Conservation (phyloP, 2,113 vertebrate species). For the Ancistrus triradiatus region DNA sequence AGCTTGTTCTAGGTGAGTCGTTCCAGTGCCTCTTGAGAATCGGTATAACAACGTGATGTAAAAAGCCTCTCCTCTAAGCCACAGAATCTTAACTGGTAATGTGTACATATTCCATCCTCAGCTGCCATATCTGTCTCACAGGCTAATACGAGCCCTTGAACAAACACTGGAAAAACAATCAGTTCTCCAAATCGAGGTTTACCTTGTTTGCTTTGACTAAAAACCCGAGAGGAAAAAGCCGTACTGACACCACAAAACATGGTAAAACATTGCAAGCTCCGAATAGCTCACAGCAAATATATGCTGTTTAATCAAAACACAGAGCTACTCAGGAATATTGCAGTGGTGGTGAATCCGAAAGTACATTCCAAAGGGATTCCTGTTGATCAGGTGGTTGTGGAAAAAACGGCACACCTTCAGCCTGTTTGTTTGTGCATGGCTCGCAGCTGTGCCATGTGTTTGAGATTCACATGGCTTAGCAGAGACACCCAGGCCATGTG, state of each 20-base stretch:
- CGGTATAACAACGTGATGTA: conserved; percentile 43
- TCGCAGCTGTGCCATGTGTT: conserved; percentile 60
- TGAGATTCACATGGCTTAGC: conserved; percentile 67
- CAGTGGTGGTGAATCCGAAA: conserved; percentile 47
- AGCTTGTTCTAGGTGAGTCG: conserved; percentile 12
- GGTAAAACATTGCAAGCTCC: too few species aligned
- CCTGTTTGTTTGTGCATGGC: conserved; percentile 61
- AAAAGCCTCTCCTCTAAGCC: conserved; percentile 34
- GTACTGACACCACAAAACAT: conserved; percentile 38
- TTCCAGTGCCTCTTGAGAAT: conserved; percentile 25
- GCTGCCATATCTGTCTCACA: conserved; percentile 40
- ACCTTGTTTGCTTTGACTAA: conserved; percentile 59
- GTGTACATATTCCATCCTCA: conserved; percentile 22
- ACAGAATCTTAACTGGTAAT: conserved; percentile 24
- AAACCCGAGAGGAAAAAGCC: conserved; percentile 33
- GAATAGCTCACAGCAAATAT: conserved; percentile 67
- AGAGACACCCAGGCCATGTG: too few species aligned
- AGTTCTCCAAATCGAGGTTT: conserved; percentile 57
- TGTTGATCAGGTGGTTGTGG: conserved; percentile 46
- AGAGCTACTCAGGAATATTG: conserved; percentile 51
- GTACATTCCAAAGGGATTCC: conserved; percentile 63
- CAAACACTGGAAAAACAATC: conserved; percentile 49
- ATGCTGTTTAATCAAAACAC: conserved; percentile 53
- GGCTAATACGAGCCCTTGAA: conserved; percentile 45
- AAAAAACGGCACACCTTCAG: conserved; percentile 46